These are phyloP conservation scores for Holocentrus rufus DNA, from an alignment of 2,797 vertebrate genomes.

Conservation along the genomic window DNA sequence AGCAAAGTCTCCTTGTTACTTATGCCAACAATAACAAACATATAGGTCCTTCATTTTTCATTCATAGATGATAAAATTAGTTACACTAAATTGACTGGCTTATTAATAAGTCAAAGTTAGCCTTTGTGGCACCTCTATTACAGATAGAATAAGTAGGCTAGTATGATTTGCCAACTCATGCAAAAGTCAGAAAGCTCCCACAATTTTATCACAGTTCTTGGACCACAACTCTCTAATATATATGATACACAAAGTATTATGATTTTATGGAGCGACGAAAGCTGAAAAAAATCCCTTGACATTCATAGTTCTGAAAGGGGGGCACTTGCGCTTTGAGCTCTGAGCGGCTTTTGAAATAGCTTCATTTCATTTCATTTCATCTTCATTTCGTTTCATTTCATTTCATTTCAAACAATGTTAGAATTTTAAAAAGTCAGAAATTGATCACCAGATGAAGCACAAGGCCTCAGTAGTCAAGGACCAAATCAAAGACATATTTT, in stretches of 20 bases:
- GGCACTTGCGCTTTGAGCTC: neutral
- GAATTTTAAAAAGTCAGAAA: neutral
- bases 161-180: neutral
- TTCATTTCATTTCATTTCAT: too few species aligned
- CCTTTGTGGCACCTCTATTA: conserved; percentile 47
- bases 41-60: conserved; percentile 54
- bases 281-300: neutral
- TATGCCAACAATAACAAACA: conserved; percentile 77
- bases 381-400: too few species aligned
- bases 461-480: too few species aligned
- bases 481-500: too few species aligned
- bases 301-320: neutral
- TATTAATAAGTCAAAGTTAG: conserved; percentile 56
- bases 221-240: conserved; percentile 50
- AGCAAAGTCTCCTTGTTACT: conserved; percentile 67
- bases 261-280: conserved; percentile 1
- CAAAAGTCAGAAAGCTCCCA: conserved; percentile 16
- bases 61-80: conserved; percentile 55
- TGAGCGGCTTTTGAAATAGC: neutral
- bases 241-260: conserved; percentile 26
- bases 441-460: too few species aligned
- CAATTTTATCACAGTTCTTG: conserved; percentile 20
- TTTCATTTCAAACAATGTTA: neutral
- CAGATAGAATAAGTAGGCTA: conserved; percentile 14
- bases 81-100: conserved; percentile 55